Conservation (phyloP, 2,888 invertebrate species). For the Euzophera pinguis region DNA sequence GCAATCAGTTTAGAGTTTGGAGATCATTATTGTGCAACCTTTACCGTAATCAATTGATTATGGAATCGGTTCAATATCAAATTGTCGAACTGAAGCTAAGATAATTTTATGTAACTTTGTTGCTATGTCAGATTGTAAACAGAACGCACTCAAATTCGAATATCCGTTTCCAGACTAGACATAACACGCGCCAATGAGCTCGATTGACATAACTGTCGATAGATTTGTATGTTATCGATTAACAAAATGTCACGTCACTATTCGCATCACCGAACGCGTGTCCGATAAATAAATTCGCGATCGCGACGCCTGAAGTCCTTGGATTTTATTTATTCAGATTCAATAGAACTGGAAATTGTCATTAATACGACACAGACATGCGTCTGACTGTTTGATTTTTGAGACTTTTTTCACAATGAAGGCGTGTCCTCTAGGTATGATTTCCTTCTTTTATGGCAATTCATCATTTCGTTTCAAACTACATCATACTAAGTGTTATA, state of each 20-base stretch:
- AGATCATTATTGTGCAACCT: not conserved
- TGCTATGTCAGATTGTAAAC: no score
- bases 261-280: not conserved
- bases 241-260: not conserved
- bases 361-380: no score
- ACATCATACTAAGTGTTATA: no score
- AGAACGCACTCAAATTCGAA: no score
- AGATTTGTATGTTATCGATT: not conserved
- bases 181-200: not conserved
- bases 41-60: no score
- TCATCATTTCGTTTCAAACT: no score
- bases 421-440: no score
- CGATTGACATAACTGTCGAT: not conserved
- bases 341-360: not conserved
- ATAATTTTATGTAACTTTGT: no score
- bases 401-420: no score
- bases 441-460: no score
- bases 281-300: constrained; percentile 11
- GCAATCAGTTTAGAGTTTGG: not conserved
- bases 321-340: not conserved
- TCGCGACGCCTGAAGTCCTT: not conserved
- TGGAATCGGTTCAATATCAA: not conserved
- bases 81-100: no score
- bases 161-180: not conserved
- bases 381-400: no score